Evolutionary conservation across 2,888 invertebrate species (phyloP), one percentile per base, ranked within the genome.

Genomic region (Calameuta filiformis): DNA sequence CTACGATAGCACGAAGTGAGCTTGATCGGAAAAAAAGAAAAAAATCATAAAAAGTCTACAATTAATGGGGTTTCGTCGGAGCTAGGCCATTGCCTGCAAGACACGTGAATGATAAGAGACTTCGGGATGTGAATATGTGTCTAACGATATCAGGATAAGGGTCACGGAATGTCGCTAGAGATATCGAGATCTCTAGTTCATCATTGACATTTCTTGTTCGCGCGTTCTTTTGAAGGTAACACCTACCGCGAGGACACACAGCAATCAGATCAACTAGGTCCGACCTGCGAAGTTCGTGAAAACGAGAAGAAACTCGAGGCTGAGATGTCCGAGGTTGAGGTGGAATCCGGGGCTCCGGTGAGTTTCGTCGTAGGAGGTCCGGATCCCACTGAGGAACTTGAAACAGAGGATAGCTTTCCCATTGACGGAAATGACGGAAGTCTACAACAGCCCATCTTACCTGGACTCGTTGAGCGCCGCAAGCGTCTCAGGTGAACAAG

Each of bases 401-500:
- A 91, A 81, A 89, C 85, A 69, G 89, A 87, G 80, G 91, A 91
- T 84, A 91, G 87, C 79, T 91, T 91, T 79, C 91, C 91, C 31
- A 82, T 82, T 73, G 87, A 87, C 11, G 85, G 84, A 73, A 82
- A 83, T 79, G 86, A 89, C 79, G 79, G 75, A 35, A 77, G 79
- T 73, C 81, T 80, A 77, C 89, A 85, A 79, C 87, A 86, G 75
- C 83, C 83, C 77, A 74, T 82, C 73, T 75, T 86, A 77, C 88
- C 89, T 33, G 92, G 92, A 80, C 87, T 92, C 79, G 89, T 90
- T 76, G 93, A 93, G 83, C 91, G 92, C 73, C 91, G 92, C 68
- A 92, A 89, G 85, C 90, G 92, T 77, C 92, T 93, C 87, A 92
- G 92, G 93, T 92, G 90, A 88, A 88, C 79, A 79, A 34, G 79